These are phyloP conservation scores for Neoseiulus cucumeris DNA, from an alignment of 1,140 invertebrate species.

Conservation along the genomic window DNA sequence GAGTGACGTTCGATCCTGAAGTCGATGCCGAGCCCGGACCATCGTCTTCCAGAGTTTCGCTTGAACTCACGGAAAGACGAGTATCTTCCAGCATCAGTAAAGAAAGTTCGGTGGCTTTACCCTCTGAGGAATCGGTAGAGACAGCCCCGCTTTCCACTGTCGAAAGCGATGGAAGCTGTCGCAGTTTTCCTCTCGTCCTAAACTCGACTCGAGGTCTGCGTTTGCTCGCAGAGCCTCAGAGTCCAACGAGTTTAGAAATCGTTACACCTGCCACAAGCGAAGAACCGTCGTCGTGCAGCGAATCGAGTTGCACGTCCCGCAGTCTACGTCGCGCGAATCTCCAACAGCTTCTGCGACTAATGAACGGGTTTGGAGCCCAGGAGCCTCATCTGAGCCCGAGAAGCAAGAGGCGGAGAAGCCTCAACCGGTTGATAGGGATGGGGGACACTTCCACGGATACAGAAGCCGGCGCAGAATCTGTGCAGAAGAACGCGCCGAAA, in stretches of 20 bases:
- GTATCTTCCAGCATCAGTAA: neutral
- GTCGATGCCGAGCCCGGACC: neutral
- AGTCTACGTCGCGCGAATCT: neutral
- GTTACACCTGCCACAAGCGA: neutral
- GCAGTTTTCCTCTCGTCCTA: neutral
- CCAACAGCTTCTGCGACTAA: neutral
- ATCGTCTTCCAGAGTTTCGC: neutral
- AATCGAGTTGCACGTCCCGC: neutral
- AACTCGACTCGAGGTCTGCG: neutral
- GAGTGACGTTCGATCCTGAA: neutral
- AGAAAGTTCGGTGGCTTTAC: neutral
- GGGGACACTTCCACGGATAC: neutral
- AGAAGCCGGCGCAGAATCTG: neutral
- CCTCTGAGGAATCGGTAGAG: neutral
- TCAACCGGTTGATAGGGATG: neutral
- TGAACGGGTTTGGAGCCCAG: neutral
- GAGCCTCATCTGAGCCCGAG: slow-evolving; percentile 5
- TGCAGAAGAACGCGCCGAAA: neutral
- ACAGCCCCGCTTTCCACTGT: slow-evolving; percentile 1
- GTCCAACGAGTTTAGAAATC: neutral
- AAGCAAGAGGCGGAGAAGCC: neutral
- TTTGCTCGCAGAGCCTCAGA: neutral
- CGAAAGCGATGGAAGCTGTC: slow-evolving; percentile 5
- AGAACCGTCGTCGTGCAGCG: neutral
- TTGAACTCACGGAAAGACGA: neutral